phyloP scores from a whole-genome alignment of 2,888 invertebrate species.

The Synergus laeviventris region DNA sequence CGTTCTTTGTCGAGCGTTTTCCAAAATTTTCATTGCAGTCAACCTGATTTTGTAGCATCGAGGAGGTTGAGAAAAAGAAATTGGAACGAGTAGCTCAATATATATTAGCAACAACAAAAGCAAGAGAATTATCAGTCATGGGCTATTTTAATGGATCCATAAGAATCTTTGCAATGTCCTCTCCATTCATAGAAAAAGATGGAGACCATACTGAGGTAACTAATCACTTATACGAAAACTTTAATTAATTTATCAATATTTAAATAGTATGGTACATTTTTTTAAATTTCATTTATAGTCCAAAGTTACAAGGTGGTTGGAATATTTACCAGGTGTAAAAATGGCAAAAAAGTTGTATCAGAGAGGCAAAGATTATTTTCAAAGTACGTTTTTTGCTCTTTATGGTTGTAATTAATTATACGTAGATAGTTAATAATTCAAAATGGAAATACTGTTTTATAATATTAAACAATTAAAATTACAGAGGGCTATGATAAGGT shows the following conservation, averaged over 20 bases:
- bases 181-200: conserved; percentile 48
- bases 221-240: neutral
- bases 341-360: conserved; percentile 59
- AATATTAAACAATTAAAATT: conserved; percentile 18
- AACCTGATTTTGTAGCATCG: conserved; percentile 53
- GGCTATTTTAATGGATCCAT: conserved; percentile 63
- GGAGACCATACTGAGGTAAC: conserved; percentile 46
- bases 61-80: conserved; percentile 59
- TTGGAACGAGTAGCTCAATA: conserved; percentile 62
- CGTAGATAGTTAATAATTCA: neutral
- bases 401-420: neutral
- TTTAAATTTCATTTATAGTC: conserved; percentile 53
- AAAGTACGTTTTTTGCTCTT: conserved; percentile 54
- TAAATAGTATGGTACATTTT: too few species aligned
- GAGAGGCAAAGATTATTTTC: conserved; percentile 60
- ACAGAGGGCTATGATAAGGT: conserved; percentile 61
- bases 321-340: conserved; percentile 62
- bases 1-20: conserved; percentile 7
- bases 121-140: conserved; percentile 65
- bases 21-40: conserved; percentile 25
- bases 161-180: conserved; percentile 63
- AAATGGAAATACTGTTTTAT: conserved; percentile 20
- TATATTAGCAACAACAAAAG: conserved; percentile 61
- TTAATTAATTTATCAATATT: too few species aligned
- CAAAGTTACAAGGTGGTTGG: conserved; percentile 58